A percentile compares a stretch with the other conserved stretches of the same genome.
These are phyloP conservation scores for Phaedon cochleariae DNA, from an alignment of 2,888 invertebrate genomes.

Conservation along the genomic window DNA sequence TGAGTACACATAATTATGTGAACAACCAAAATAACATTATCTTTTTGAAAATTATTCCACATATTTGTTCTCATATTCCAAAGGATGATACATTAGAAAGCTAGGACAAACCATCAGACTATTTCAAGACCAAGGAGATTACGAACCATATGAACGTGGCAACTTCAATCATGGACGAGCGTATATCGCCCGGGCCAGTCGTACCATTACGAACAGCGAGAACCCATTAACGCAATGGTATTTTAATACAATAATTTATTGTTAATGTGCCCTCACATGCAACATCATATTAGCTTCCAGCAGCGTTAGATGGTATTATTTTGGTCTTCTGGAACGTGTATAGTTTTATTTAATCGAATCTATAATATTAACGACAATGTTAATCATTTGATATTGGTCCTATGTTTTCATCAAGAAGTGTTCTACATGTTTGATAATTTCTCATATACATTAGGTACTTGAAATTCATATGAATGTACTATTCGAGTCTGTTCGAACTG, in stretches of 20 bases:
- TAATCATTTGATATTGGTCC: not conserved
- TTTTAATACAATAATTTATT: slow-evolving; percentile 61
- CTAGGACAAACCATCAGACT: too few species aligned
- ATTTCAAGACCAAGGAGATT: too few species aligned
- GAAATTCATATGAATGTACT: too few species aligned
- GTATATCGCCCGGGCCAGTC: slow-evolving; percentile 34
- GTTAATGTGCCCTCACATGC: slow-evolving; percentile 59
- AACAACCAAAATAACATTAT: too few species aligned
- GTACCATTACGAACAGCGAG: slow-evolving; percentile 57
- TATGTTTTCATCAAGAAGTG: not conserved
- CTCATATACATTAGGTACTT: too few species aligned
- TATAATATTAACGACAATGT: not conserved
- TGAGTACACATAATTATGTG: too few species aligned
- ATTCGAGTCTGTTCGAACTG: too few species aligned
- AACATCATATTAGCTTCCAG: slow-evolving; percentile 36
- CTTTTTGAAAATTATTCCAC: too few species aligned
- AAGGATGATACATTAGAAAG: too few species aligned
- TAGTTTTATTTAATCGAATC: not conserved
- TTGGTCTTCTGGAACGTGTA: slow-evolving; percentile 3
- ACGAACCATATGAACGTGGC: too few species aligned
- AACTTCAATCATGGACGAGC: slow-evolving; percentile 55
- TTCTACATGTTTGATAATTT: too few species aligned
- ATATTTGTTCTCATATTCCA: too few species aligned
- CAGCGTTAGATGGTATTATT: slow-evolving; percentile 22
- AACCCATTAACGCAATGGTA: slow-evolving; percentile 58